phyloP scores from a whole-genome alignment of 1,140 invertebrate species.

The Hetaerina americana region DNA sequence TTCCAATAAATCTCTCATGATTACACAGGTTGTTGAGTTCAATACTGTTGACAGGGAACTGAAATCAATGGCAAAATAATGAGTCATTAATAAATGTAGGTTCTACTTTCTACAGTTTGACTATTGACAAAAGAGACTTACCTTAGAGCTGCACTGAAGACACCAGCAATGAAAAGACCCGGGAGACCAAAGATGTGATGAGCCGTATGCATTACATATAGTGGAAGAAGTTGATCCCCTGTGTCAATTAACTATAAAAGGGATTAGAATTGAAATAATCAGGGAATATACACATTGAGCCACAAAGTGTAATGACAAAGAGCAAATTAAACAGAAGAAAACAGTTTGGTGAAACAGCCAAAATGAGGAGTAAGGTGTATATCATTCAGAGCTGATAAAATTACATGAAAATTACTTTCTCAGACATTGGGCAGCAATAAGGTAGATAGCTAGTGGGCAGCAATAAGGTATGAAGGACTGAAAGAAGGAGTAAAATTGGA shows the following conservation, averaged over 20 bases:
- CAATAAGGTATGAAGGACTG: too few species aligned
- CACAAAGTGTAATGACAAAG: background rate
- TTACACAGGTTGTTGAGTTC: conserved; percentile 66
- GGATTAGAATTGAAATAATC: too few species aligned
- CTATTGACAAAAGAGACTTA: conserved; percentile 21
- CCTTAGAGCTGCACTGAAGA: conserved; percentile 59
- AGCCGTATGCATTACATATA: conserved; percentile 53
- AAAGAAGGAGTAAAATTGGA: too few species aligned
- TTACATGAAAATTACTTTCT: too few species aligned
- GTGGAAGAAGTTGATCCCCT: conserved; percentile 55
- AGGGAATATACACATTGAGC: too few species aligned
- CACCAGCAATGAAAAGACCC: conserved; percentile 63
- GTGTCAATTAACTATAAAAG: background rate
- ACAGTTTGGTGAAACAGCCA: background rate
- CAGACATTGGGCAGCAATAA: too few species aligned
- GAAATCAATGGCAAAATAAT: too few species aligned
- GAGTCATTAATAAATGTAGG: too few species aligned
- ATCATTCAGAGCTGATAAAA: too few species aligned
- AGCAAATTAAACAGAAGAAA: background rate
- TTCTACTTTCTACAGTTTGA: too few species aligned
- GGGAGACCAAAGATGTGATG: conserved; percentile 52
- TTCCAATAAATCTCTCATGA: conserved; percentile 61
- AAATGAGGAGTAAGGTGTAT: too few species aligned
- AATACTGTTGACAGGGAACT: conserved; percentile 71
- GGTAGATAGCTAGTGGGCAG: too few species aligned